Percentiles rank a stretch among this genome's conserved stretches.
These are phyloP conservation scores for Phocoena phocoena DNA, from an alignment of 2,113 vertebrate species.

Conservation along the genomic window DNA sequence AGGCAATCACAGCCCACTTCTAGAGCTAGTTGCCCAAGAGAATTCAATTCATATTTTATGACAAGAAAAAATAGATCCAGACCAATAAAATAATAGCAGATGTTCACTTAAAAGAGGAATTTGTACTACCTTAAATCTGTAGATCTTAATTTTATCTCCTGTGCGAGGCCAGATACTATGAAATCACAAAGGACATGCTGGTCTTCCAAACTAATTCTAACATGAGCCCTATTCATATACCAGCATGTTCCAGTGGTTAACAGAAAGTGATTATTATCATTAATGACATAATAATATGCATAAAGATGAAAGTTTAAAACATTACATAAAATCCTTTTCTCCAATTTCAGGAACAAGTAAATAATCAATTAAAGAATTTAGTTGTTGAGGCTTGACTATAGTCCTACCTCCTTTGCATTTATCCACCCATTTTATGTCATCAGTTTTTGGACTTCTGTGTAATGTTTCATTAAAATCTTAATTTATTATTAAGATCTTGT, in stretches of 20 bases:
- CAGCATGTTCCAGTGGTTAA: not conserved
- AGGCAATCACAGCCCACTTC: not conserved
- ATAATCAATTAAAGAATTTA: not conserved
- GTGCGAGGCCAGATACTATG: not conserved
- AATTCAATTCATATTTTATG: not conserved
- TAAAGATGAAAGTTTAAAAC: constrained; percentile 15
- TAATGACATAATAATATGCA: not conserved
- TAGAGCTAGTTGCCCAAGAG: not conserved
- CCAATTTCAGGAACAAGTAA: not conserved
- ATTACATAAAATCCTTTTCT: not conserved
- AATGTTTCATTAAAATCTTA: not conserved
- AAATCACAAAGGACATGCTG: not conserved
- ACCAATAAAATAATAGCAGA: not conserved
- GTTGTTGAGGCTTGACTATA: not conserved
- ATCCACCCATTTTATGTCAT: not conserved
- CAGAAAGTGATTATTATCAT: not conserved
- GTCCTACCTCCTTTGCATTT: not conserved
- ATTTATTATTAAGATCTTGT: not conserved
- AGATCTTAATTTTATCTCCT: not conserved
- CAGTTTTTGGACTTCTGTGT: not conserved
- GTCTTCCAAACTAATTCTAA: not conserved
- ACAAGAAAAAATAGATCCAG: not conserved
- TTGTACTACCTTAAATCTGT: not conserved
- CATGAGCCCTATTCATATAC: not conserved
- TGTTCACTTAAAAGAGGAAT: not conserved